Evolutionary conservation across 2,113 vertebrate genomes (phyloP), one percentile per base, ranked within the genome.

Genomic region (Sylvia atricapilla): DNA sequence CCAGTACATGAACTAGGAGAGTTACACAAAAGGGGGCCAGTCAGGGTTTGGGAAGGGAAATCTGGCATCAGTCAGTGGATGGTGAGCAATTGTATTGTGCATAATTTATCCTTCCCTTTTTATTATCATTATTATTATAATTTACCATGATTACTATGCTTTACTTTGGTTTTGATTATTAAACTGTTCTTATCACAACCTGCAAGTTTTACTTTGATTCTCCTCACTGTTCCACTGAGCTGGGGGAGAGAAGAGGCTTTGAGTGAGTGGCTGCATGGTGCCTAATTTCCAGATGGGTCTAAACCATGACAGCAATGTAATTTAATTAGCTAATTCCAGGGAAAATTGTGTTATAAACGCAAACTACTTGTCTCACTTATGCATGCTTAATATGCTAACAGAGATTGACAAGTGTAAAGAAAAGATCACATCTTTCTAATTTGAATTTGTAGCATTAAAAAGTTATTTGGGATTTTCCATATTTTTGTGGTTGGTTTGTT

Each of bases 41-140:
- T 20, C 0, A 0, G 18, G 19, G 33, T 74, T 74, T 1, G 0
- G 23, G 23, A 89, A 59, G 15, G 20, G 52, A 16, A 11, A 28
- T 52, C 44, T 82, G 69, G 11, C 23, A 46, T 52, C 13, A 14
- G 16, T 31, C 20, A 44, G 18, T 0, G 0, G 13, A 28, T 28
- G 19, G 15, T 46, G 28, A 52, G 11, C 28, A 67, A 28, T 20
- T 53, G 10, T 59, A 46, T 39, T 39, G 39, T 39, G 11, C 28
- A 60, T 46, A 11, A 53, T 59, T 46, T 82, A 9, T 75, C 60
- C 23, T 75, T 60, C 39, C 22, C 15, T 68, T 75, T 89, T 46
- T 25, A 30, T 60, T 67, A 9, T 67, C 13, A 52, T 44, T 66
- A 20, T 41, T 41, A 24, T 49, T 58, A 37, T 43, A 1, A 47